phyloP scores from a whole-genome alignment of 2,113 vertebrate species.

The Abramis brama region DNA sequence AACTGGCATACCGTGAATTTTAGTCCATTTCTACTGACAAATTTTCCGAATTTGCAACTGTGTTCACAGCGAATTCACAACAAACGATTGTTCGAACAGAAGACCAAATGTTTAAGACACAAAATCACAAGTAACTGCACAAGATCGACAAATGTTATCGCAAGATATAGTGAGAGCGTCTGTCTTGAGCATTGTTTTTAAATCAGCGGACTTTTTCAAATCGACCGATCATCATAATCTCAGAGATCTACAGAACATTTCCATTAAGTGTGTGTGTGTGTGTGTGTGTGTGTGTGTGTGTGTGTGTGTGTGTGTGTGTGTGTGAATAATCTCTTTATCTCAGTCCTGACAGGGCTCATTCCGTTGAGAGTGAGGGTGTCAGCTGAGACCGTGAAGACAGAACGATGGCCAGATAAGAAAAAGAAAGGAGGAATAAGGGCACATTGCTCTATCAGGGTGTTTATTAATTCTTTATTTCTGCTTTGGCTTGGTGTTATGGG shows the following conservation, averaged over 20 bases:
- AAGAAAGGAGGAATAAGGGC: slow-evolving; percentile 27
- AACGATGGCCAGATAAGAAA: slow-evolving; percentile 55
- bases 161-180: neutral
- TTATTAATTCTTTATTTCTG: neutral
- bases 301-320: slow-evolving; percentile 21
- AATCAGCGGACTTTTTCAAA: neutral
- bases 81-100: too few relatives aligned
- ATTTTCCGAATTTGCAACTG: too few relatives aligned
- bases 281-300: slow-evolving; percentile 13
- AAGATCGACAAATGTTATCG: neutral
- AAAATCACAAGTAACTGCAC: neutral
- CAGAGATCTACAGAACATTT: neutral
- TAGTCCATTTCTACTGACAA: too few relatives aligned
- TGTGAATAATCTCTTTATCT: slow-evolving; percentile 33
- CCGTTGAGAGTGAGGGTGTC: slow-evolving; percentile 28
- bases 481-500: slow-evolving; percentile 5
- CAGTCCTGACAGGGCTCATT: slow-evolving; percentile 58
- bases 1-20: too few relatives aligned
- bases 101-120: too few relatives aligned
- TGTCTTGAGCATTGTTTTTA: neutral
- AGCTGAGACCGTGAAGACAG: neutral
- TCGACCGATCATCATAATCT: neutral
- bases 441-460: neutral
- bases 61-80: too few relatives aligned
- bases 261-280: slow-evolving; percentile 14